These are phyloP conservation scores for Oenanthe oenanthe DNA, from an alignment of 2,113 vertebrate genomes.

Conservation along the genomic window DNA sequence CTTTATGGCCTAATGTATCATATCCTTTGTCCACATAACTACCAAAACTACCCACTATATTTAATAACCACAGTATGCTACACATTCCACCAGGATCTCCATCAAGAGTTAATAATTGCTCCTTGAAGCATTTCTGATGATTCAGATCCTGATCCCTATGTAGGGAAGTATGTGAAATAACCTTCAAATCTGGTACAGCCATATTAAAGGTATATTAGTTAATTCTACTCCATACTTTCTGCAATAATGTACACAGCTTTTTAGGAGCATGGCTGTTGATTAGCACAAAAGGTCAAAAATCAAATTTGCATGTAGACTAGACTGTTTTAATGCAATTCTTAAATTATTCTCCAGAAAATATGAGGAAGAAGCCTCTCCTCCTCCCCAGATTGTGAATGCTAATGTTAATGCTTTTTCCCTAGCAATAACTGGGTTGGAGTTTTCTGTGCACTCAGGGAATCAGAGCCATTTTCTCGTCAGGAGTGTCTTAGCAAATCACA, in stretches of 20 bases:
- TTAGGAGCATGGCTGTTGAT: slow-evolving; percentile 54
- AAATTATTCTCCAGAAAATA: slow-evolving; percentile 58
- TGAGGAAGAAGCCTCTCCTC: slow-evolving; percentile 46
- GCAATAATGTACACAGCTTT: slow-evolving; percentile 60
- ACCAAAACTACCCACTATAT: not conserved
- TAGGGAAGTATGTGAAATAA: not conserved
- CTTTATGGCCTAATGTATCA: not conserved
- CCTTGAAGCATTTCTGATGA: not conserved
- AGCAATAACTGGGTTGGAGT: slow-evolving; percentile 27
- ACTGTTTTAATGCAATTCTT: slow-evolving; percentile 69
- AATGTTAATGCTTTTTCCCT: slow-evolving; percentile 30
- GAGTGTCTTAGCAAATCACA: slow-evolving; percentile 54
- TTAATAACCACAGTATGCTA: not conserved
- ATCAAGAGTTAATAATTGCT: slow-evolving; percentile 24
- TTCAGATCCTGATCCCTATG: not conserved
- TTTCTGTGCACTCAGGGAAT: slow-evolving; percentile 3
- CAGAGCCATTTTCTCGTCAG: slow-evolving; percentile 50
- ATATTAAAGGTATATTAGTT: slow-evolving; percentile 49
- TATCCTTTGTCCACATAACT: slow-evolving; percentile 7
- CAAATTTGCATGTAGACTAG: slow-evolving; percentile 61
- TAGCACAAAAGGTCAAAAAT: slow-evolving; percentile 66
- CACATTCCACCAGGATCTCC: not conserved
- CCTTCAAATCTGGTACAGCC: slow-evolving; percentile 21
- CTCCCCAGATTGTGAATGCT: slow-evolving; percentile 39
- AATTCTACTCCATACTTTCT: slow-evolving; percentile 36